Conservation (phyloP, 2,888 invertebrate species). For the Deilephila porcellus region DNA sequence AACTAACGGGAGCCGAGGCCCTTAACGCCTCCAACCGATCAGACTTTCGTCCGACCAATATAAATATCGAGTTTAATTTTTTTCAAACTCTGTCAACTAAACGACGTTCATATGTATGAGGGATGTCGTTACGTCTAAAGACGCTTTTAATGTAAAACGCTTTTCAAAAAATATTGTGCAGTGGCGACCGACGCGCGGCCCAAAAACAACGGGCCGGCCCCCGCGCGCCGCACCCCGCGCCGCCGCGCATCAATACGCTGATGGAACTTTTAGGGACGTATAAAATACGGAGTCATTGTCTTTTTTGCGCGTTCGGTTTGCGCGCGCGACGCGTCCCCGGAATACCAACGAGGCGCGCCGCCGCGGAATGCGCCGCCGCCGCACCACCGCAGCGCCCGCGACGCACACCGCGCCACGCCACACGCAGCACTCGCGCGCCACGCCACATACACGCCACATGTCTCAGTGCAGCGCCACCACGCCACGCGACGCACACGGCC, state of each 20-base stretch:
- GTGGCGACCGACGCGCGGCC: conserved; percentile 49
- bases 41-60: conserved; percentile 26
- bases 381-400: conserved; percentile 37
- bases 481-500: conserved; percentile 31
- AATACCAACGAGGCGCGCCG: conserved; percentile 73
- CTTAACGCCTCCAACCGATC: conserved; percentile 22
- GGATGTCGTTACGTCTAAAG: conserved; percentile 41
- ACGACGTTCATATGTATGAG: conserved; percentile 37
- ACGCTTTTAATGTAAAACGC: conserved; percentile 43
- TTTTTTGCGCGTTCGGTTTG: conserved; percentile 76
- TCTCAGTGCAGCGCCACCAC: not conserved
- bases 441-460: conserved; percentile 4
- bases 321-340: conserved; percentile 66
- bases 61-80: conserved; percentile 27
- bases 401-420: conserved; percentile 24
- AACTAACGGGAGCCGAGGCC: conserved; percentile 20
- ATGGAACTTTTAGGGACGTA: conserved; percentile 78
- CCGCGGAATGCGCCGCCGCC: conserved; percentile 51
- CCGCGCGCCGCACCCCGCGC: conserved; percentile 34
- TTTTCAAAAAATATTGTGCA: conserved; percentile 48
- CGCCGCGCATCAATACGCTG: conserved; percentile 71
- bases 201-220: conserved; percentile 39
- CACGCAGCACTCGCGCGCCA: not conserved
- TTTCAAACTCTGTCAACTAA: conserved; percentile 29
- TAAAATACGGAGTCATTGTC: conserved; percentile 80